Evolutionary conservation across 2,888 invertebrate species (phyloP).

Genomic region (Cacoxenus indagator): DNA sequence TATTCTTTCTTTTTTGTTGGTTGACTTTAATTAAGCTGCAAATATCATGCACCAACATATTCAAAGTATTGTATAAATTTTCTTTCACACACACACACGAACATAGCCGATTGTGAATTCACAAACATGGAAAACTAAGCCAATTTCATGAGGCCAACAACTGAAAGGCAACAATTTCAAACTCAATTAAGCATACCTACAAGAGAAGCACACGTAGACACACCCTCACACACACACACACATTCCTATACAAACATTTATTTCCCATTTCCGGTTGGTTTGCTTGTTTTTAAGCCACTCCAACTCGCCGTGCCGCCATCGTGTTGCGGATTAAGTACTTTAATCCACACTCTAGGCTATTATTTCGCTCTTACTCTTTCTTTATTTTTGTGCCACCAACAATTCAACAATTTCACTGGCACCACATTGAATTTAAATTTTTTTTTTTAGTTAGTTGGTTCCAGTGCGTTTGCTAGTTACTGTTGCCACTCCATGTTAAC

Average conservation of each 20-base stretch:
- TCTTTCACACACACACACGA: background rate
- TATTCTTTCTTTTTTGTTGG: too few species aligned
- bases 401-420: too few species aligned
- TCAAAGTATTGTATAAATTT: background rate
- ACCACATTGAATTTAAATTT: too few species aligned
- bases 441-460: too few species aligned
- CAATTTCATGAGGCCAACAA: slow-evolving; percentile 22
- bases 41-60: slow-evolving; percentile 9
- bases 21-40: slow-evolving; percentile 13
- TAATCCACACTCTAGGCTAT: background rate
- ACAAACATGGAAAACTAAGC: slow-evolving; percentile 4
- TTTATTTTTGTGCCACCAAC: too few species aligned
- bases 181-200: slow-evolving; percentile 55
- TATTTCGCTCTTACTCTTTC: background rate
- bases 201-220: background rate
- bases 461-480: background rate
- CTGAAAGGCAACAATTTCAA: slow-evolving; percentile 57
- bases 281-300: background rate
- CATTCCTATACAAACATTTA: background rate
- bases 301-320: background rate
- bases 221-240: background rate
- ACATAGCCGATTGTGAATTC: background rate
- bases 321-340: slow-evolving; percentile 21
- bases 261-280: slow-evolving; percentile 5
- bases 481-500: background rate